These are phyloP conservation scores for Leptobrachium ailaonicum DNA, from an alignment of 2,113 vertebrate genomes.

Conservation along the genomic window DNA sequence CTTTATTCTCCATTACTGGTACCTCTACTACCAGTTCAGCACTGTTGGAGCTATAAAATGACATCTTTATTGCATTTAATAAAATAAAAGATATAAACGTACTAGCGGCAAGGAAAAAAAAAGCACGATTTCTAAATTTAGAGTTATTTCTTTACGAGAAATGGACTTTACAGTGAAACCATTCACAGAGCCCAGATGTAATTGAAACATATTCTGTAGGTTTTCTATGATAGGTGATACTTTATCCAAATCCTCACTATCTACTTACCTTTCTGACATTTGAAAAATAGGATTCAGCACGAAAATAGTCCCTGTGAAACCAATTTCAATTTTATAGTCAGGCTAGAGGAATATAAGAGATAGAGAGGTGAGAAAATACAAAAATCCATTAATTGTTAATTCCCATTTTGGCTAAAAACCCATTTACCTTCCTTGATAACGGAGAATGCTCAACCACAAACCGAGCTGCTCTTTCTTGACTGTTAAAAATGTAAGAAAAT, in stretches of 20 bases:
- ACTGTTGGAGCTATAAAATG: not conserved
- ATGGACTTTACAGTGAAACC: conserved; percentile 23
- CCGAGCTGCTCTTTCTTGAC: conserved; percentile 24
- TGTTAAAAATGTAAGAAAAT: conserved; percentile 10
- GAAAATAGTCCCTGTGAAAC: conserved; percentile 49
- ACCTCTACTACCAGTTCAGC: too few species aligned
- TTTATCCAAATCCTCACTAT: conserved; percentile 41
- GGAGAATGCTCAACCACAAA: conserved; percentile 24
- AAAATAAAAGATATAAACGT: conserved; percentile 33
- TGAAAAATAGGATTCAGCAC: conserved; percentile 49
- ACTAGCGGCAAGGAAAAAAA: conserved; percentile 17
- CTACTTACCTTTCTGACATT: conserved; percentile 49
- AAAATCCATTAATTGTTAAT: conserved; percentile 49
- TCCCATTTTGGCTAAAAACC: conserved; percentile 47
- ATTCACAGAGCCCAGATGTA: conserved; percentile 37
- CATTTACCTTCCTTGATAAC: conserved; percentile 41
- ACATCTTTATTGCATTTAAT: conserved; percentile 38
- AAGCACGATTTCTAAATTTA: conserved; percentile 25
- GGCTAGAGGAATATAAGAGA: conserved; percentile 36
- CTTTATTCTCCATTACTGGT: too few species aligned
- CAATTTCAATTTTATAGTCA: conserved; percentile 48
- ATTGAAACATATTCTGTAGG: conserved; percentile 43
- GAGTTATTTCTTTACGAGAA: conserved; percentile 34
- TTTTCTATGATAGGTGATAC: conserved; percentile 42
- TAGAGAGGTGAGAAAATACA: conserved; percentile 42